These are phyloP conservation scores for Phocoena phocoena DNA, from an alignment of 2,113 vertebrate species.

Conservation along the genomic window DNA sequence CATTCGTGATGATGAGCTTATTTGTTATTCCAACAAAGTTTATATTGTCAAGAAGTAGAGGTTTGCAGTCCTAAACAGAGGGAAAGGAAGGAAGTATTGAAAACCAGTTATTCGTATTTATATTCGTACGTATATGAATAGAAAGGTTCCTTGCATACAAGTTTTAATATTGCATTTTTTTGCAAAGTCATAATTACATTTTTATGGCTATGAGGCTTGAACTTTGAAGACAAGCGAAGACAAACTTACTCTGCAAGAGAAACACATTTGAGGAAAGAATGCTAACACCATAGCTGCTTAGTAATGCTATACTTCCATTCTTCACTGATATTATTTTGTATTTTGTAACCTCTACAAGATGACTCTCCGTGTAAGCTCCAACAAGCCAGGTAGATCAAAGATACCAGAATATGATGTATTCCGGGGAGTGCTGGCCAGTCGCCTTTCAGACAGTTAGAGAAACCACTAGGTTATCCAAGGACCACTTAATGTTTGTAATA, in stretches of 20 bases:
- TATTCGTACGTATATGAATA: neutral
- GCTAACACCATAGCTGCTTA: neutral
- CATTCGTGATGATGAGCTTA: constrained; percentile 68
- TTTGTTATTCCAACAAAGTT: constrained; percentile 47
- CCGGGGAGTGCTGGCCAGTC: neutral
- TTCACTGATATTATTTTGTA: neutral
- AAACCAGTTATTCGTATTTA: neutral
- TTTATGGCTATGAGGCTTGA: neutral
- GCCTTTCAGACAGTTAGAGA: neutral
- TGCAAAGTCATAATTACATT: neutral
- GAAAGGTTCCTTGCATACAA: neutral
- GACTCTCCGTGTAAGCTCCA: neutral
- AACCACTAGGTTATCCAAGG: neutral
- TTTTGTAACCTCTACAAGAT: neutral
- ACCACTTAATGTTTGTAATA: neutral
- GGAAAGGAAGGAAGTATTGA: neutral
- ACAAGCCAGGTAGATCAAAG: neutral
- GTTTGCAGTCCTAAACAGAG: constrained; percentile 84
- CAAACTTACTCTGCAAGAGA: constrained; percentile 10
- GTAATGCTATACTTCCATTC: neutral
- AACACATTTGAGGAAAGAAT: neutral
- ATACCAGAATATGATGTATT: neutral
- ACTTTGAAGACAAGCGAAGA: neutral
- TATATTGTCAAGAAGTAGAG: constrained; percentile 69
- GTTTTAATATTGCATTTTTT: neutral